Evolutionary conservation across 2,888 invertebrate species (phyloP).

Genomic region (Diplazon laetatorius): DNA sequence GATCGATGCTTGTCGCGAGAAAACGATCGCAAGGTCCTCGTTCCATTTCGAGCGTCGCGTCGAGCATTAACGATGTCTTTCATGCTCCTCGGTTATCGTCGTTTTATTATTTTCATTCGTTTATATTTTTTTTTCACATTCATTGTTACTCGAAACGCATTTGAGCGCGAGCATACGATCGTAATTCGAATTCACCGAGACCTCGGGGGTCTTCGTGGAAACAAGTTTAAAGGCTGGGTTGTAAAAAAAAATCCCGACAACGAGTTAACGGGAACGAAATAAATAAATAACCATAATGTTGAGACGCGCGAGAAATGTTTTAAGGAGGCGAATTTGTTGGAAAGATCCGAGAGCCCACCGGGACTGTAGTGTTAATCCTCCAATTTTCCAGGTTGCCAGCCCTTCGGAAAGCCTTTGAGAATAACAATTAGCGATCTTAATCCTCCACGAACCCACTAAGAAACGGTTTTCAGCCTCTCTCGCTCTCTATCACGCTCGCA

Average conservation of each 20-base stretch:
- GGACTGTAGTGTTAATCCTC: slow-evolving; percentile 71
- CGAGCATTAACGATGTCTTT: slow-evolving; percentile 36
- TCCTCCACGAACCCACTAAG: slow-evolving; percentile 69
- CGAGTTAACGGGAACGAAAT: slow-evolving; percentile 6
- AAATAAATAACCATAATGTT: slow-evolving; percentile 3
- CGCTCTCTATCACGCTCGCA: slow-evolving; percentile 27
- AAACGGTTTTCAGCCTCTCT: slow-evolving; percentile 51
- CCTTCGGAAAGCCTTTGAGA: slow-evolving; percentile 73
- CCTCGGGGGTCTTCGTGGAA: slow-evolving; percentile 3
- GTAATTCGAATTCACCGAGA: slow-evolving; percentile 22
- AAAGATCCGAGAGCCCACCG: slow-evolving; percentile 21
- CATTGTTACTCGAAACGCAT: slow-evolving; percentile 17
- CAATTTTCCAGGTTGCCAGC: slow-evolving; percentile 73
- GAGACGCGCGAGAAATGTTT: background rate
- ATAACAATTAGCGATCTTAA: slow-evolving; percentile 80
- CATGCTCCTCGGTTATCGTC: slow-evolving; percentile 35
- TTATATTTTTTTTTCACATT: slow-evolving; percentile 10
- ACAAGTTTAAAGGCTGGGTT: background rate
- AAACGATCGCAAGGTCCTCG: slow-evolving; percentile 52
- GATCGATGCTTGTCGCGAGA: slow-evolving; percentile 42
- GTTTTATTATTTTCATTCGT: slow-evolving; percentile 13
- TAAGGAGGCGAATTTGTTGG: slow-evolving; percentile 10
- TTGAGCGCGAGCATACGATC: background rate
- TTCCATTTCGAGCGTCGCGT: slow-evolving; percentile 42
- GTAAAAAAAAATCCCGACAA: background rate